Evolutionary conservation across 2,797 vertebrate species (phyloP).

Genomic region (Squalus acanthias): DNA sequence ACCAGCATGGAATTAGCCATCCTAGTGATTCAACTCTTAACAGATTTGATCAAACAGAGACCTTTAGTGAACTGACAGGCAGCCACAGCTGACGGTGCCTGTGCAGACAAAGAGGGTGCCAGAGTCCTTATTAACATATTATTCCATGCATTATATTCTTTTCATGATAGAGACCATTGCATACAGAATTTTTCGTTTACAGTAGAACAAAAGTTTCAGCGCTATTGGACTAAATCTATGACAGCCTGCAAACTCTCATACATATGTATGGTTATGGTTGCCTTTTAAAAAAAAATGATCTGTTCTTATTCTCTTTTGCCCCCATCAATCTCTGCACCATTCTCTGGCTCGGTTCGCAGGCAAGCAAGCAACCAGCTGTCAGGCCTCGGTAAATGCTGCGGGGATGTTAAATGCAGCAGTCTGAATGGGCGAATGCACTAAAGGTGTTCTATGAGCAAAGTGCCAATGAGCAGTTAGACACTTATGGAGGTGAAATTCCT

Average conservation of each 20-base stretch:
- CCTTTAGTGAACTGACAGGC: conserved; percentile 36
- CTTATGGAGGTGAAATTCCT: neutral
- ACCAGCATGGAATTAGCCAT: conserved; percentile 16
- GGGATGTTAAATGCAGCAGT: neutral
- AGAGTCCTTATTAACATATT: conserved; percentile 26
- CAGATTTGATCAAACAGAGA: conserved; percentile 37
- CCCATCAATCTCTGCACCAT: neutral
- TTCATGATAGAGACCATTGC: conserved; percentile 23
- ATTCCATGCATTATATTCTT: conserved; percentile 15
- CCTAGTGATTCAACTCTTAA: conserved; percentile 18
- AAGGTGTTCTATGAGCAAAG: neutral
- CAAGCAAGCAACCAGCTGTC: neutral
- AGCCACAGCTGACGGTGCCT: conserved; percentile 22
- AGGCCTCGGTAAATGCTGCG: neutral
- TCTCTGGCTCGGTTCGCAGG: neutral
- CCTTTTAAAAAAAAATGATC: neutral
- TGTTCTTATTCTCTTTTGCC: conserved; percentile 11
- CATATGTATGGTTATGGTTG: neutral
- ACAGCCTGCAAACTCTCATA: neutral
- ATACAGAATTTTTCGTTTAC: conserved; percentile 20
- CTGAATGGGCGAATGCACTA: neutral
- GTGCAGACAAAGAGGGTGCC: conserved; percentile 27
- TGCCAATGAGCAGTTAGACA: neutral
- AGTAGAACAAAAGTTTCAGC: conserved; percentile 20
- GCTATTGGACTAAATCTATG: neutral